Evolutionary conservation across 2,797 vertebrate species (phyloP), one percentile per base, ranked within the genome.

Genomic region (Florisuga fusca): DNA sequence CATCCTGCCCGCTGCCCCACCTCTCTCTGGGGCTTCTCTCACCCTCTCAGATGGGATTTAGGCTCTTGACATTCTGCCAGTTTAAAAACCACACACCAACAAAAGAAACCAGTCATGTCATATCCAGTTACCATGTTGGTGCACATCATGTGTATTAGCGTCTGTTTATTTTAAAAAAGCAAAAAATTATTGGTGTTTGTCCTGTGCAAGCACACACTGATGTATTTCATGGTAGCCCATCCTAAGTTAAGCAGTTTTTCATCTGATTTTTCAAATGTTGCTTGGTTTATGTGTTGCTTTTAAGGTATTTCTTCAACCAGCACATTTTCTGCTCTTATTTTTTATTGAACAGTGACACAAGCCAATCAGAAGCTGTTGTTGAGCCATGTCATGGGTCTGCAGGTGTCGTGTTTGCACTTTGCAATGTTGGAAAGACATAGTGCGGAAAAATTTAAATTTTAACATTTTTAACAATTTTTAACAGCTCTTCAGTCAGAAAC

Each of bases 1-100:
- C 67, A 87, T 69, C 63, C 67, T 84, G 67, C 38, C n/a, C 72
- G 7, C 58, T 84, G 36, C 94, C 92, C 74, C n/a, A 59, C 19
- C 72, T 82, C 75, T 75, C 58, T 48, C 67, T 61, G 38, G 53
- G 59, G 31, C 66, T 81, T 78, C 22, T 58, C 8, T 73, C 25
- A 79, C n/a, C 12, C 29, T 26, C 29, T 69, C n/a, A 14, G 20
- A 50, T 57, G 23, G 1, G 21, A 31, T 67, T 76, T 90, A 59
- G 66, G 18, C 64, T 85, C 20, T 43, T 54, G 77, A 5, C 16
- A 15, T 69, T 89, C 46, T 73, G 55, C 66, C 13, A 53, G 15
- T 50, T 61, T 46, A 43, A 68, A 79, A 90, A 62, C 2, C 23
- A 29, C 16, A 19, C 25, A 81, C 19, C 29, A 48, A 20, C 16